Conservation (phyloP, 2,113 vertebrate species). For the Terrapene triunguis region DNA sequence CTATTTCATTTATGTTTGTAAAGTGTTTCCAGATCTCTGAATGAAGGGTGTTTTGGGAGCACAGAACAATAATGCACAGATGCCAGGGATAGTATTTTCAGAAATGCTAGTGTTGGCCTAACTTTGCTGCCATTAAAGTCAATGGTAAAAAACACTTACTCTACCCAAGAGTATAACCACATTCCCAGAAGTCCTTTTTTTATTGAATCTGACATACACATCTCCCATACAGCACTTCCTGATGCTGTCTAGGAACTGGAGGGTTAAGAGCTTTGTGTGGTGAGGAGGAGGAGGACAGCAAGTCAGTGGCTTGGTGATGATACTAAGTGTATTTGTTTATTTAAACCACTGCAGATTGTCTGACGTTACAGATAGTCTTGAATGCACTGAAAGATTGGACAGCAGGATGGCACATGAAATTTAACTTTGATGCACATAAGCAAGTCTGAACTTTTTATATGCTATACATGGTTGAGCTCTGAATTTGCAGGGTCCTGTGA, state of each 20-base stretch:
- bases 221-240: conserved; percentile 42
- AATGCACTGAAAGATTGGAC: background rate
- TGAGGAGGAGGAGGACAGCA: conserved; percentile 21
- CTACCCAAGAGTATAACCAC: conserved; percentile 18
- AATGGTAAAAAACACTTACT: conserved; percentile 26
- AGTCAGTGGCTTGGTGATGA: conserved; percentile 45
- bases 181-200: conserved; percentile 45
- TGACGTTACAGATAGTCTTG: background rate
- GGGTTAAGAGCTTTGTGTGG: conserved; percentile 18
- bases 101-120: conserved; percentile 12
- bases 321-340: conserved; percentile 36
- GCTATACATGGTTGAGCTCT: background rate
- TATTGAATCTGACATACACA: conserved; percentile 37
- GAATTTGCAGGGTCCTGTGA: background rate
- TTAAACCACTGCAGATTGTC: conserved; percentile 29
- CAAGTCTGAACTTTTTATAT: background rate
- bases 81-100: conserved; percentile 41
- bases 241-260: conserved; percentile 58
- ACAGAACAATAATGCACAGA: background rate
- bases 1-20: background rate
- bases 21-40: conserved; percentile 49
- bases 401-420: background rate
- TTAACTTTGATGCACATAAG: background rate
- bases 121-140: conserved; percentile 63
- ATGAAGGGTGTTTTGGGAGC: background rate